A percentile compares a stretch with the other conserved stretches of the same genome.
These are phyloP conservation scores for Spinus olivaceus DNA, from an alignment of 2,797 vertebrate species.

Conservation along the genomic window DNA sequence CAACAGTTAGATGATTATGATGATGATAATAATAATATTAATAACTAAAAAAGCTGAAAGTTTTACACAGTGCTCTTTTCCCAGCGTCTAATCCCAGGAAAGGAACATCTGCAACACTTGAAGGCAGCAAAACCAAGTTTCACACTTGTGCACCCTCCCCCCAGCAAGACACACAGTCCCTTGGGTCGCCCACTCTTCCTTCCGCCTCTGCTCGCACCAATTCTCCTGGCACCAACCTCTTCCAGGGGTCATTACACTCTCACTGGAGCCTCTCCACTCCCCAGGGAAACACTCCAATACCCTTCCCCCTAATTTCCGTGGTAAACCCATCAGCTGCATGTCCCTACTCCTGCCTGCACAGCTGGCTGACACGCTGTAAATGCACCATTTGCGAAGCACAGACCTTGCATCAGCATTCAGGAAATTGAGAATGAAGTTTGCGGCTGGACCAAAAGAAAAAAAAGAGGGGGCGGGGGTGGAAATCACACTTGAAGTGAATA, in stretches of 20 bases:
- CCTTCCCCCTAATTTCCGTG: neutral
- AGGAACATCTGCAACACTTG: neutral
- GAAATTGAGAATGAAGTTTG: neutral
- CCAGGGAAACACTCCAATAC: neutral
- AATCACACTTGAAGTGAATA: neutral
- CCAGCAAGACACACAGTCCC: neutral
- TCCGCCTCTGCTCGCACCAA: neutral
- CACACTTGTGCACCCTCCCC: neutral
- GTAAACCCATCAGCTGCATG: neutral
- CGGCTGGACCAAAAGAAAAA: neutral
- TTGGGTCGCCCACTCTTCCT: neutral
- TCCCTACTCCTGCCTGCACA: neutral
- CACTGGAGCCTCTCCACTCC: neutral
- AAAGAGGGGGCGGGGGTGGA: fast-evolving
- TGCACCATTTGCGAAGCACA: neutral
- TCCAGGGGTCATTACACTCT: neutral
- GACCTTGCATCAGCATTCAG: neutral
- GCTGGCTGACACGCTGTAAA: neutral
- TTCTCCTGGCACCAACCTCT: neutral
- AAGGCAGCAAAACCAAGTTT: neutral
- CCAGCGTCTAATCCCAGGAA: neutral
- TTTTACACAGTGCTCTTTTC: neutral
- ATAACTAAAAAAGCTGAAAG: neutral
- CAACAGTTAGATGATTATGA: neutral
- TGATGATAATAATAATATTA: neutral